Evolutionary conservation across 2,888 invertebrate species (phyloP).

Genomic region (Cryptosula pallasiana): DNA sequence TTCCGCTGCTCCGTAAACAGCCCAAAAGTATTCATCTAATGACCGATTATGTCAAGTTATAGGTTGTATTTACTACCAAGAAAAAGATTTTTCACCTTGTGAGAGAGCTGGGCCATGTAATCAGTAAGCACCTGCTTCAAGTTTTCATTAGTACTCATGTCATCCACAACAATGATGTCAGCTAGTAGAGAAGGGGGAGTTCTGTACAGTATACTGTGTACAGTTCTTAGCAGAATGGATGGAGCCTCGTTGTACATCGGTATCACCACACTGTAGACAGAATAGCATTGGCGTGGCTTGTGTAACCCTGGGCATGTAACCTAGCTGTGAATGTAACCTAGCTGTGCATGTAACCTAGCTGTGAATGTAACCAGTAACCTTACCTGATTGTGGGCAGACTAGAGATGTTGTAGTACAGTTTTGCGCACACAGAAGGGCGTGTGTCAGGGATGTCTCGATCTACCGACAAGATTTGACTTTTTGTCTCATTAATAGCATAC

Average conservation of each 20-base stretch:
- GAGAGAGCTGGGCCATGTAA: not conserved
- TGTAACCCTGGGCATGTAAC: too few species aligned
- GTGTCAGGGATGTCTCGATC: slow-evolving; percentile 24
- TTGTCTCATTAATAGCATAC: slow-evolving; percentile 31
- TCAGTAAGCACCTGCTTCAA: slow-evolving; percentile 26
- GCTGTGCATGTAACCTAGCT: too few species aligned
- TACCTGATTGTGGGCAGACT: slow-evolving; percentile 28
- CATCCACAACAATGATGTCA: slow-evolving; percentile 31
- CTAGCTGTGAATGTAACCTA: too few species aligned
- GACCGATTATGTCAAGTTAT: too few species aligned
- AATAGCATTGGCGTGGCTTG: not conserved
- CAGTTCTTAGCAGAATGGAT: slow-evolving; percentile 20
- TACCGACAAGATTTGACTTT: slow-evolving; percentile 28
- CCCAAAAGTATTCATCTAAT: too few species aligned
- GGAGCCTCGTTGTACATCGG: slow-evolving; percentile 22
- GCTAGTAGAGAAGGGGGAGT: slow-evolving; percentile 29
- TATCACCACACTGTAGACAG: slow-evolving; percentile 29
- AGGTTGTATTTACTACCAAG: too few species aligned
- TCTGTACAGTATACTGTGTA: slow-evolving; percentile 31
- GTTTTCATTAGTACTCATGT: slow-evolving; percentile 29
- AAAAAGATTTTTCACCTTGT: too few species aligned
- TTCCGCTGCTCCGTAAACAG: too few species aligned
- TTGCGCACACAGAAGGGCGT: slow-evolving; percentile 6
- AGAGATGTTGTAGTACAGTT: slow-evolving; percentile 27
- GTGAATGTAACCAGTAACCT: not conserved